Percentiles rank a stretch among this genome's conserved stretches.
phyloP scores from a whole-genome alignment of 2,113 vertebrate genomes.

The Notothenia rossii region DNA sequence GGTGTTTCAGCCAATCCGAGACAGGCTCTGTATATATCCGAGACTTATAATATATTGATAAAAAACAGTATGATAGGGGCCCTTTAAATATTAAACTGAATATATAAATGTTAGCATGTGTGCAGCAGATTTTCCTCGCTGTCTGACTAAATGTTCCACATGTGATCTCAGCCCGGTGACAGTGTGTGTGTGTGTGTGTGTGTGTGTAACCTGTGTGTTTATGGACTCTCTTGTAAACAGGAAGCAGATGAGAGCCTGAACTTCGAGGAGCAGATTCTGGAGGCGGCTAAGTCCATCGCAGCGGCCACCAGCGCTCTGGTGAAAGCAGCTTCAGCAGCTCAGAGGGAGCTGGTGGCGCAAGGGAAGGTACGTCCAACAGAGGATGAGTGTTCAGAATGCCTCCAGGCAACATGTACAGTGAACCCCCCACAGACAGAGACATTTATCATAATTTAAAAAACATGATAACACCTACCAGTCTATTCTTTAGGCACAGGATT shows the following conservation, averaged over 20 bases:
- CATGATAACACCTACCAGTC: not conserved
- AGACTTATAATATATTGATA: no score
- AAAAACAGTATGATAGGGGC: no score
- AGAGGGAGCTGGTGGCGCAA: slow-evolving; percentile 96
- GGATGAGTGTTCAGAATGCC: not conserved
- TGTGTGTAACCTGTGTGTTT: slow-evolving; percentile 6
- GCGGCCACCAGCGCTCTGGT: slow-evolving; percentile 97
- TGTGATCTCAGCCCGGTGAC: no score
- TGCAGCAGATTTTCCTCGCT: no score
- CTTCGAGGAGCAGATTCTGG: slow-evolving; percentile 98
- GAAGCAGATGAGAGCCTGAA: slow-evolving; percentile 98
- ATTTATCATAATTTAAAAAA: not conserved
- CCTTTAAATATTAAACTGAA: no score
- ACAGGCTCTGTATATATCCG: no score
- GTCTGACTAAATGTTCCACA: no score
- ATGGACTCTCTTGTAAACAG: slow-evolving; percentile 75
- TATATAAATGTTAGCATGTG: no score
- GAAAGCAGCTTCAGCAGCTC: slow-evolving; percentile 96
- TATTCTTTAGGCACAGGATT: not conserved
- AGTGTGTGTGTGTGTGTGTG: not conserved
- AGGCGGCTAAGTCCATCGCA: slow-evolving; percentile 98
- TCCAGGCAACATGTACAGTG: not conserved
- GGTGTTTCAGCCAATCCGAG: no score
- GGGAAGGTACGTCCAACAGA: slow-evolving; percentile 88
- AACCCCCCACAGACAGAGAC: not conserved